Conservation (phyloP, 2,888 invertebrate species). For the Rotaria macrura region DNA sequence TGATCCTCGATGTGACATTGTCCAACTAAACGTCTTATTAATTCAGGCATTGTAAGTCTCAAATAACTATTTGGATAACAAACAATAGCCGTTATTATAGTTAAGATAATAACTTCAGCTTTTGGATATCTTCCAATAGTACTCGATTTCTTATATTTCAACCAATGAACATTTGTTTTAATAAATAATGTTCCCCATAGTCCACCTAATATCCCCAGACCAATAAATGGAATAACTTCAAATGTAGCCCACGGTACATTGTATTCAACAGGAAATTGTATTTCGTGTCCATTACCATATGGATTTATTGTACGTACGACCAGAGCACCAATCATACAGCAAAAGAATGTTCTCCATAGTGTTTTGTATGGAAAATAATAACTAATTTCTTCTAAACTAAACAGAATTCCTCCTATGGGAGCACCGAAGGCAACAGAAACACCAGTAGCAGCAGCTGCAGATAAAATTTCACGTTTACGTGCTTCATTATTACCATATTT, state of each 20-base stretch:
- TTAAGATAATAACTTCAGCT: constrained; percentile 68
- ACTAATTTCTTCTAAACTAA: constrained; percentile 93
- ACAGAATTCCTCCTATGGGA: constrained; percentile 92
- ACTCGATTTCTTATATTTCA: constrained; percentile 79
- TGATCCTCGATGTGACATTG: constrained; percentile 80
- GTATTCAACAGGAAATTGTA: constrained; percentile 93
- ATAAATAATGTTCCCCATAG: constrained; percentile 89
- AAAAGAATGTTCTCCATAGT: constrained; percentile 96
- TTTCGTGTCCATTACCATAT: constrained; percentile 94
- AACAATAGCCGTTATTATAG: constrained; percentile 77
- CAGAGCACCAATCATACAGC: constrained; percentile 91
- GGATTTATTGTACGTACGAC: constrained; percentile 91
- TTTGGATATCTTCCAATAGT: constrained; percentile 92
- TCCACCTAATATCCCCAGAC: constrained; percentile 88
- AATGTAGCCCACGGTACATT: constrained; percentile 91
- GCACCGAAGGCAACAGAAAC: constrained; percentile 98
- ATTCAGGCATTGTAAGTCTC: constrained; percentile 80
- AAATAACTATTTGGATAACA: constrained; percentile 95
- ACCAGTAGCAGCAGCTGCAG: constrained; percentile 94
- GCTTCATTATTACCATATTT: constrained; percentile 97
- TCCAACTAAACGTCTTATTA: constrained; percentile 83
- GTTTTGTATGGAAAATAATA: constrained; percentile 99
- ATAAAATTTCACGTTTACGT: constrained; percentile 93
- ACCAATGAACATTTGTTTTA: constrained; percentile 89
- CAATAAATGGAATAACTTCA: constrained; percentile 88